Base-by-base conservation (phyloP, 2,888 invertebrate species). In the Sesamia inferens region DNA sequence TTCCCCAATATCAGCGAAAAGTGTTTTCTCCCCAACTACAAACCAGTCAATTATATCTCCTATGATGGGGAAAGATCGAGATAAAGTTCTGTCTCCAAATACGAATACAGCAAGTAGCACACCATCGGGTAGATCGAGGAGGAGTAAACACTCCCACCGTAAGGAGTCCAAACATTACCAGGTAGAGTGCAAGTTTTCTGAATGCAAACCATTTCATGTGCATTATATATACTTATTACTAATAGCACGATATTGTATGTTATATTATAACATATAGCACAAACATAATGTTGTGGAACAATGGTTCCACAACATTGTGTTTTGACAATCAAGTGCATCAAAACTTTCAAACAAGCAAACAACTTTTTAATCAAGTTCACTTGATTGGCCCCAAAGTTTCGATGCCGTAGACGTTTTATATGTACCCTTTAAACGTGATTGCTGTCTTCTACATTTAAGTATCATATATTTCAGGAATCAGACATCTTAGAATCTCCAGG, bases 401-500 rank as follows among this genome's bases (percentile, higher is more conserved):
- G 3, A 58, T 57, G 0, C n/a, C 1, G 16, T 39, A 16, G 39
- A 31, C 7, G 7, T 68, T 58, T 58, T 24, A 8, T n/a, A 61
- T 42, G 8, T 31, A 22, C 8, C 2, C 0, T 0, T 44, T 48
- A 16, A 13, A 44, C 16, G 22, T 24, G 1, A 6, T 44, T 31
- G 1, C 16, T 10, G 3, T 47, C 19, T 62, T 51, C 44, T 61
- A 68, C 19, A 71, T 22, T 48, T n/a, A 57, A 63, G 55, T 62
- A 16, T 67, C 58, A 65, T 68, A 65, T 68, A 55, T 92, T 93
- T 82, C 95, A 97, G 95, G 98, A 98, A 90, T 98, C 98, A 24
- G 98, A 98, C 90, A 98, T 98, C 78, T 95, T 98, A 83, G 98
- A 98, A 92, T 98, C 98, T 70, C 98, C 98, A 51, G 97, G 97